Conservation (phyloP, 2,888 invertebrate genomes). For the Dicycla oo region DNA sequence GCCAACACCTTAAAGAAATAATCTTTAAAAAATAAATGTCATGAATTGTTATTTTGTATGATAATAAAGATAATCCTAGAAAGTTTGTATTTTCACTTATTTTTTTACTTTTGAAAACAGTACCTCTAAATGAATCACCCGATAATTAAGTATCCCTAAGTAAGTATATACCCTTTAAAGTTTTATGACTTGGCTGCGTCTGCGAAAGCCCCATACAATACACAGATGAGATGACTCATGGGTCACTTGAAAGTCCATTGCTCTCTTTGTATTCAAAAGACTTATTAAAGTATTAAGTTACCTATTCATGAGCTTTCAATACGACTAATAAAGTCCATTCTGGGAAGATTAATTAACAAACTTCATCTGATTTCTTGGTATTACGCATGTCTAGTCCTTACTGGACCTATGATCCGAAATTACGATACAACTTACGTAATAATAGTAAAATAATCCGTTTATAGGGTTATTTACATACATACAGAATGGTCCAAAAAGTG, state of each 20-base stretch:
- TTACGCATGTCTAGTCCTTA: too few species aligned
- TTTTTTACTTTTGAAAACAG: too few species aligned
- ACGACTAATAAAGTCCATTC: neutral
- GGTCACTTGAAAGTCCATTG: slow-evolving; percentile 19
- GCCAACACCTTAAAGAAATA: too few species aligned
- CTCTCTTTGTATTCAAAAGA: slow-evolving; percentile 11
- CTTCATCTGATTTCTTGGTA: neutral
- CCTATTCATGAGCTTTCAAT: slow-evolving; percentile 9
- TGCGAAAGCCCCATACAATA: neutral
- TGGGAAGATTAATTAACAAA: neutral
- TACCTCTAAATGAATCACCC: too few species aligned
- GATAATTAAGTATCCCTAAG: too few species aligned
- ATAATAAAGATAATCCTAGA: too few species aligned
- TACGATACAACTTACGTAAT: neutral
- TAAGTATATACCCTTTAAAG: neutral
- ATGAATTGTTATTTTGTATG: too few species aligned
- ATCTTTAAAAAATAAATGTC: too few species aligned
- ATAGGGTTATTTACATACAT: too few species aligned
- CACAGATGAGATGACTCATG: slow-evolving; percentile 11
- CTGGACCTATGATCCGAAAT: neutral
- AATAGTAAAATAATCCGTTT: neutral
- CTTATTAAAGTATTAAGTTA: slow-evolving; percentile 29
- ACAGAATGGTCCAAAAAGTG: too few species aligned
- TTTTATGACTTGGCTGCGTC: neutral
- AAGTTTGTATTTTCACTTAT: too few species aligned